These are phyloP conservation scores for Campoplex capitator DNA, from an alignment of 2,888 invertebrate species.

Conservation along the genomic window DNA sequence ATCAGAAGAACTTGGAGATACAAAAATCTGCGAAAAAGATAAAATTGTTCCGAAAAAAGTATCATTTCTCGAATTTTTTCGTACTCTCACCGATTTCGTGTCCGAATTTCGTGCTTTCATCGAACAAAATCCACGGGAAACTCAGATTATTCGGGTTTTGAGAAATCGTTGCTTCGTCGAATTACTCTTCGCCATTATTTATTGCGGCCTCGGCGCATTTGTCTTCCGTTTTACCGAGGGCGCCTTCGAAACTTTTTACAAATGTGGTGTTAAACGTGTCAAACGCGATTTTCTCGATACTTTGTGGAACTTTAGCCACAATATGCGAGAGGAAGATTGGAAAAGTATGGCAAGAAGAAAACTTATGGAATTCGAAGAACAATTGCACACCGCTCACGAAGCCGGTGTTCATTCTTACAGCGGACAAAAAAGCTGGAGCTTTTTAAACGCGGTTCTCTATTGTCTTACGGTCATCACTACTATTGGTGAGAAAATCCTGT, in stretches of 20 bases:
- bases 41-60: conserved; percentile 63
- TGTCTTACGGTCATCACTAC: conserved; percentile 95
- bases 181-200: conserved; percentile 89
- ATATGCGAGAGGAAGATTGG: conserved; percentile 95
- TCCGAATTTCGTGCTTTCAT: conserved; percentile 85
- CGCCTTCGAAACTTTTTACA: conserved; percentile 93
- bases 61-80: conserved; percentile 76
- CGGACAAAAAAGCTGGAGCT: conserved; percentile 94
- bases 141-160: conserved; percentile 85
- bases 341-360: conserved; percentile 93
- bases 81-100: conserved; percentile 73
- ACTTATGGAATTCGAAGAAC: conserved; percentile 93
- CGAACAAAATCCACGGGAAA: conserved; percentile 87
- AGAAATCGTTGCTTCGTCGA: conserved; percentile 90
- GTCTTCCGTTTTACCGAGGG: conserved; percentile 94
- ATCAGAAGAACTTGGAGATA: conserved; percentile 77
- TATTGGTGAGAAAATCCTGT: conserved; percentile 89
- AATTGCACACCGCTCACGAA: conserved; percentile 93
- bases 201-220: conserved; percentile 92
- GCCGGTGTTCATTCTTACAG: conserved; percentile 94
- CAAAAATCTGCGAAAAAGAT: conserved; percentile 63
- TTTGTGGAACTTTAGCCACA: conserved; percentile 93
- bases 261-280: conserved; percentile 94
- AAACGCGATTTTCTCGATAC: conserved; percentile 94
- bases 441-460: conserved; percentile 94